Percentiles rank a stretch among this genome's conserved stretches.
Conservation (phyloP, 2,888 invertebrate genomes). For the Hanleya hanleyi region DNA sequence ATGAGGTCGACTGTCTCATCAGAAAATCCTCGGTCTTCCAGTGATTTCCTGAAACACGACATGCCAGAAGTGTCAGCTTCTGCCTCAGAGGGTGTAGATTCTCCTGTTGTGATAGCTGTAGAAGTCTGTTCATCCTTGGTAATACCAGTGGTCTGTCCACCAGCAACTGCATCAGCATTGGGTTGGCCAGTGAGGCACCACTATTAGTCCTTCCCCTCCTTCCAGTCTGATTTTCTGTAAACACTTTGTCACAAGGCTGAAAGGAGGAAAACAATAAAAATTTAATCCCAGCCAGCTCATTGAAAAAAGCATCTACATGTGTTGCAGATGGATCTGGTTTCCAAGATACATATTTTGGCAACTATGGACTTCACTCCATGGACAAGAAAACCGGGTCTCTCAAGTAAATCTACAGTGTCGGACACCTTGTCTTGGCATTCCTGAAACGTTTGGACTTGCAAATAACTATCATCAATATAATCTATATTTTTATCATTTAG, state of each 20-base stretch:
- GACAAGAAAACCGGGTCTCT: constrained; percentile 18
- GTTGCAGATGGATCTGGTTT: neutral
- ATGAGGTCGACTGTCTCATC: neutral
- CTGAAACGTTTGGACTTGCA: constrained; percentile 2
- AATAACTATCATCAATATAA: constrained; percentile 22
- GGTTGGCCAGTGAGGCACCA: neutral
- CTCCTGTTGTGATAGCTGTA: neutral
- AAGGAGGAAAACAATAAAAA: neutral
- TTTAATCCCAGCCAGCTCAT: neutral
- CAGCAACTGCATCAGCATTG: neutral
- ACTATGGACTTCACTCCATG: constrained; percentile 24
- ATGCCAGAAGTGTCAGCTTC: constrained; percentile 11
- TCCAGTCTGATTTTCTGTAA: neutral
- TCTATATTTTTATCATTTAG: too few species aligned
- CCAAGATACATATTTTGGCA: neutral
- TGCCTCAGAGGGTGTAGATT: neutral
- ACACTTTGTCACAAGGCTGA: neutral
- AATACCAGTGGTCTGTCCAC: neutral
- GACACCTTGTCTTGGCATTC: neutral
- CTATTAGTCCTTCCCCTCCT: neutral
- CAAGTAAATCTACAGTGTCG: constrained; percentile 9
- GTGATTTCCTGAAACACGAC: too few species aligned
- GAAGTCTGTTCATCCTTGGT: neutral
- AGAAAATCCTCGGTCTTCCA: too few species aligned
- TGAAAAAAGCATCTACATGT: constrained; percentile 8